Conservation (phyloP, 1,140 invertebrate genomes). For the Ladona fulva region DNA sequence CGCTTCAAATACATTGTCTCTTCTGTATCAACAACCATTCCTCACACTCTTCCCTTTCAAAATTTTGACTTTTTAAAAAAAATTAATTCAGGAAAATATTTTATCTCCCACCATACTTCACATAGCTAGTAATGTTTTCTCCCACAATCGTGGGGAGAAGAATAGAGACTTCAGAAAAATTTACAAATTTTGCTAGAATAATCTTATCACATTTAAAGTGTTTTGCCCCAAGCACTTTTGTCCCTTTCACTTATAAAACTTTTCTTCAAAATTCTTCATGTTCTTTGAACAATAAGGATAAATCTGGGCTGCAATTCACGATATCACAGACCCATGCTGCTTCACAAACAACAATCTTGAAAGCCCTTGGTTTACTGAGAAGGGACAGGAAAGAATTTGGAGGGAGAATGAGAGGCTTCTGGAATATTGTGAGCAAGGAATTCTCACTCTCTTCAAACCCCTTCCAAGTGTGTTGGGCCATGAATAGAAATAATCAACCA, state of each 20-base stretch:
- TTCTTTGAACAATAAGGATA: background rate
- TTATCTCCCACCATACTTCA: too few species aligned
- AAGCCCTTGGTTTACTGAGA: background rate
- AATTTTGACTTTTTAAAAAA: too few species aligned
- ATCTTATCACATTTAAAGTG: background rate
- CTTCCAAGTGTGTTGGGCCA: too few species aligned
- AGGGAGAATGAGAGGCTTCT: background rate
- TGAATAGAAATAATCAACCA: constrained; percentile 41
- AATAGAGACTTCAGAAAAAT: background rate
- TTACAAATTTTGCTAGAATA: background rate
- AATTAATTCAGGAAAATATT: too few species aligned
- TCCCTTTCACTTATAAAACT: background rate
- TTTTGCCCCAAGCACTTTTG: background rate
- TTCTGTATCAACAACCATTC: background rate
- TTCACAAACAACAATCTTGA: background rate
- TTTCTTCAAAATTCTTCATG: background rate
- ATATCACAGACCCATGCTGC: background rate
- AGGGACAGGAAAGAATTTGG: background rate
- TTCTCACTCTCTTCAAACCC: background rate
- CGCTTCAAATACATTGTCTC: background rate
- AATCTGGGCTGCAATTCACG: background rate
- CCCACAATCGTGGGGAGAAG: background rate
- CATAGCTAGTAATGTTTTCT: too few species aligned
- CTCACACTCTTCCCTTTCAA: background rate
- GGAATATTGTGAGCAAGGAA: background rate